Evolutionary conservation across 2,888 invertebrate species (phyloP), one percentile per base, ranked within the genome.

Genomic region (Drosophila picticornis): DNA sequence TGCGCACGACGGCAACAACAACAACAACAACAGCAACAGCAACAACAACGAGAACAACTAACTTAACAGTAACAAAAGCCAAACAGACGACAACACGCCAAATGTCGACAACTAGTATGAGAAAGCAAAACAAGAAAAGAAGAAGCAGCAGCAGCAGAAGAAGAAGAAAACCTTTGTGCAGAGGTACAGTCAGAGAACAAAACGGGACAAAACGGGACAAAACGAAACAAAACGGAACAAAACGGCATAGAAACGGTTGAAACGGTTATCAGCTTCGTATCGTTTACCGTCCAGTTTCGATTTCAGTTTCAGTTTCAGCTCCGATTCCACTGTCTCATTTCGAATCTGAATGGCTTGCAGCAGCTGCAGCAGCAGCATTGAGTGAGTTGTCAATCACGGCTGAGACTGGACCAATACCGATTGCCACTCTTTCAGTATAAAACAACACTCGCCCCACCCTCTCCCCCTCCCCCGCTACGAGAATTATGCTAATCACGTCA

Each of bases 1-100:
- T 87, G 83, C 87, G 79, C 82, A 78, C 79, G 57, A 61, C 50
- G 48, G 34, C 77, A 67, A 22, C 57, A 71, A 65, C 48, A 77
- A 61, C 25, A 66, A 66, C 50, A 51, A 60, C 43, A 62, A 48
- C 48, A 77, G 59, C 25, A 66, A 66, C 50, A 51, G 57, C 43
- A 62, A 48, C 48, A 53, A 63, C 32, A 40, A 22, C 3, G 16
- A 16, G 2, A 43, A 40, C 3, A 38, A 48, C 32, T n/a, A 50
- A 72, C 34, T 40, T 34, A 71, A 48, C 43, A n/a, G 50, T 56
- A 72, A 69, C 62, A 55, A 57, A 29, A 58, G 53, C 40, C n/a
- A 27, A 29, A 63, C 60, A 55, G 72, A 77, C 72, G 70, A 75
- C 72, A 75, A 72, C 81, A 81, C 74, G 81, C 72, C 67, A 81